Evolutionary conservation across 1,140 invertebrate genomes (phyloP).

Genomic region (Hypsibius dujardini): DNA sequence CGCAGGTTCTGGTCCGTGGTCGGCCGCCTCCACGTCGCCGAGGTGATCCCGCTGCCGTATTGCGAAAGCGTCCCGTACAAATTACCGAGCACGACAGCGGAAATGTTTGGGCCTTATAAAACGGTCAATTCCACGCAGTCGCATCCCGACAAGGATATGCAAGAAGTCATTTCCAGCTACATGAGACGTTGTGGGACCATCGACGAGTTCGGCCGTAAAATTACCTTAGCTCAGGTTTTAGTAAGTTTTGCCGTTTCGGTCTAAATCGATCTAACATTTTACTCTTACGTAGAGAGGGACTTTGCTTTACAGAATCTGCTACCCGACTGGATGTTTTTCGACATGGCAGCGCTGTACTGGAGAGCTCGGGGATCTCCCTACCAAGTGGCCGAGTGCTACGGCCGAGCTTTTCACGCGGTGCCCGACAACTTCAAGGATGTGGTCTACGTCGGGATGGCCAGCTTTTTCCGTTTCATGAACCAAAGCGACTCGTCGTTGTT

Average conservation of each 20-base stretch:
- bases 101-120: background rate
- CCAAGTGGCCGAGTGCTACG: background rate
- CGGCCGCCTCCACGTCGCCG: background rate
- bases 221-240: background rate
- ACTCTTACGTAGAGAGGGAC: background rate
- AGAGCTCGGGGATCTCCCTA: background rate
- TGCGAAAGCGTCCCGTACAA: conserved; percentile 3
- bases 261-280: background rate
- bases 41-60: background rate
- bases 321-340: background rate
- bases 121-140: background rate
- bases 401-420: background rate
- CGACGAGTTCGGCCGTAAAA: background rate
- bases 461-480: background rate
- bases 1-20: conserved; percentile 2
- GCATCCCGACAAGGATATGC: background rate
- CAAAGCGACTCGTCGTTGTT: background rate
- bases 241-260: background rate
- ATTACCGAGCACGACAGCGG: background rate
- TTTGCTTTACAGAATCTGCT: background rate
- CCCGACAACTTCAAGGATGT: background rate
- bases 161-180: background rate
- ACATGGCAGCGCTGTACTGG: conserved; percentile 1
- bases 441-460: background rate
- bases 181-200: background rate